phyloP scores from a whole-genome alignment of 2,888 invertebrate genomes.

The Leptinotarsa tumamoca region DNA sequence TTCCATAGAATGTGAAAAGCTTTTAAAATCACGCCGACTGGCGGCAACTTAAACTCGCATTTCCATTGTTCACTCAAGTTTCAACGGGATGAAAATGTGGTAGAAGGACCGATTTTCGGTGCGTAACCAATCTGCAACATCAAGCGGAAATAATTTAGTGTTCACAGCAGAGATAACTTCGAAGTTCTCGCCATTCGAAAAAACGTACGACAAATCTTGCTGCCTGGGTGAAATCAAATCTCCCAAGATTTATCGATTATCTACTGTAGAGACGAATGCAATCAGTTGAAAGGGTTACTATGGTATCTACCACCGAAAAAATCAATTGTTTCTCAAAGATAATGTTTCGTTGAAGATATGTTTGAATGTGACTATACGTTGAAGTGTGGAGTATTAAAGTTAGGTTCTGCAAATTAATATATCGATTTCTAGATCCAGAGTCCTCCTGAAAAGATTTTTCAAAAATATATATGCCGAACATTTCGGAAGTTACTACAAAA shows the following conservation, averaged over 20 bases:
- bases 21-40: conserved; percentile 26
- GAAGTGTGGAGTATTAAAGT: not conserved
- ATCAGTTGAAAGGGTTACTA: not conserved
- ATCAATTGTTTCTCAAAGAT: no score
- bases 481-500: no score
- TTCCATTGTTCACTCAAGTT: conserved; percentile 31
- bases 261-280: not conserved
- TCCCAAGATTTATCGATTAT: conserved; percentile 25
- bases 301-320: not conserved
- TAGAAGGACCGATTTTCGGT: conserved; percentile 29
- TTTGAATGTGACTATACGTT: no score
- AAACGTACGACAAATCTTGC: conserved; percentile 39
- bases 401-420: no score
- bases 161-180: conserved; percentile 37
- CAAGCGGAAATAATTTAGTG: conserved; percentile 42
- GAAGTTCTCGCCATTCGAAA: conserved; percentile 28
- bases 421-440: no score
- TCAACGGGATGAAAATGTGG: conserved; percentile 27
- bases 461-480: no score
- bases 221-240: conserved; percentile 34
- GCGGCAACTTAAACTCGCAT: conserved; percentile 23
- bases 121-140: conserved; percentile 40
- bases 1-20: conserved; percentile 28
- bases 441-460: no score
- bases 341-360: no score